Evolutionary conservation across 1,140 invertebrate genomes (phyloP), one percentile per base, ranked within the genome.

Genomic region (Saccostrea echinata): DNA sequence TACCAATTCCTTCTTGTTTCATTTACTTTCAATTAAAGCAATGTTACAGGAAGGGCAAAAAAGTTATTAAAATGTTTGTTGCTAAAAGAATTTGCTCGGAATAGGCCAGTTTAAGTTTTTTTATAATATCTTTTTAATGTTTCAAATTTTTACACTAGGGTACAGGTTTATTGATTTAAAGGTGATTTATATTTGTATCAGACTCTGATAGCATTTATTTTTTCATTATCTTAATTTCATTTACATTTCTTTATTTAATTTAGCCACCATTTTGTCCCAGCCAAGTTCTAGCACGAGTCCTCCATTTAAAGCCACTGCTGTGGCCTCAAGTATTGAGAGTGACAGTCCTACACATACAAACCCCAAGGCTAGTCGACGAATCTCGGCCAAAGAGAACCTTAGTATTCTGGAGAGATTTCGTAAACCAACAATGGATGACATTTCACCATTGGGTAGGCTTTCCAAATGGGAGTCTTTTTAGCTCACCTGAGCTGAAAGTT

Each of bases 341-440:
- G 91, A 85, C 0, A 92, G 92, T 87, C 93, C 91, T 11, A 76
- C 68, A 53, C 87, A 90, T 3, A 86, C 57, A 12, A 87, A 91
- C 51, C 90, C 89, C 27, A 91, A 91, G 83, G 91, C 92, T 9
- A 93, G 92, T 82, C 92, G 92, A 27, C 88, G 94, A 24, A 94
- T 95, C 84, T 92, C 92, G 13, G 93, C 94, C 18, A 90, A 91
- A 18, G 93, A 94, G 35, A 94, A 93, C 33, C 92, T 90, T 85
- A 90, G 89, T n/a, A 94, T 95, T 55, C 90, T 95, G 88, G 93
- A 94, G 51, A 94, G 94, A 88, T 94, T 94, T 71, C 89, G 88
- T 16, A 89, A 89, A 86, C 91, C 88, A 84, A 92, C 91, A 11
- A 89, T 90, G 11, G 92, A 93, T 87, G 93, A 93, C 81, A 43